phyloP scores from a whole-genome alignment of 1,140 invertebrate genomes.

The Listronotus bonariensis region DNA sequence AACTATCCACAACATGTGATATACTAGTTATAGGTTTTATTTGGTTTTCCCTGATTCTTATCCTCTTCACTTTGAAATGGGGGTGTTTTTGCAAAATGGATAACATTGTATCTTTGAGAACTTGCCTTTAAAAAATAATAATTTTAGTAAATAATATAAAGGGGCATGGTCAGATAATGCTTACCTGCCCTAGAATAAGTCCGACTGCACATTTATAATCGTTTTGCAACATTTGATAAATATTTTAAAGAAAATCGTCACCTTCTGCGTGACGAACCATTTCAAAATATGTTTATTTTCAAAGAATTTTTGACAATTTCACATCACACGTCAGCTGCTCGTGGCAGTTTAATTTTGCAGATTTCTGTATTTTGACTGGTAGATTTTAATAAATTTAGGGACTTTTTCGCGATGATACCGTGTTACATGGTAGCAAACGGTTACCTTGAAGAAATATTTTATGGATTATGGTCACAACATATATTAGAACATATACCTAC shows the following conservation, averaged over 20 bases:
- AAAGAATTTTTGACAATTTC: too few relatives aligned
- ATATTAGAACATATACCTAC: too few relatives aligned
- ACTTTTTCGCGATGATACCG: too few relatives aligned
- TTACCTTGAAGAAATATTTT: too few relatives aligned
- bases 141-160: slow-evolving; percentile 26
- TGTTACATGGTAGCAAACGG: too few relatives aligned
- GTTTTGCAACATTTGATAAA: slow-evolving; percentile 54
- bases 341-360: too few relatives aligned
- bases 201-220: slow-evolving; percentile 65
- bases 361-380: too few relatives aligned
- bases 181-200: slow-evolving; percentile 71
- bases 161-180: slow-evolving; percentile 27
- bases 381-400: too few relatives aligned
- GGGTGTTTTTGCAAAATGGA: slow-evolving; percentile 75
- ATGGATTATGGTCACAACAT: too few relatives aligned
- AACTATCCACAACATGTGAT: slow-evolving; percentile 62
- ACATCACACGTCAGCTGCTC: too few relatives aligned
- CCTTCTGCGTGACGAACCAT: slow-evolving; percentile 60
- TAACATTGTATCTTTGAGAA: slow-evolving; percentile 68
- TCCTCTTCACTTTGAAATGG: slow-evolving; percentile 56
- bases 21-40: slow-evolving; percentile 43
- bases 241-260: slow-evolving; percentile 58
- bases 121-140: slow-evolving; percentile 57
- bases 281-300: background rate
- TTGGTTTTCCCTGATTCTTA: slow-evolving; percentile 47